Percentiles rank a stretch among this genome's conserved stretches.
These are phyloP conservation scores for Centropus bengalensis DNA, from an alignment of 2,113 vertebrate genomes.

Conservation along the genomic window DNA sequence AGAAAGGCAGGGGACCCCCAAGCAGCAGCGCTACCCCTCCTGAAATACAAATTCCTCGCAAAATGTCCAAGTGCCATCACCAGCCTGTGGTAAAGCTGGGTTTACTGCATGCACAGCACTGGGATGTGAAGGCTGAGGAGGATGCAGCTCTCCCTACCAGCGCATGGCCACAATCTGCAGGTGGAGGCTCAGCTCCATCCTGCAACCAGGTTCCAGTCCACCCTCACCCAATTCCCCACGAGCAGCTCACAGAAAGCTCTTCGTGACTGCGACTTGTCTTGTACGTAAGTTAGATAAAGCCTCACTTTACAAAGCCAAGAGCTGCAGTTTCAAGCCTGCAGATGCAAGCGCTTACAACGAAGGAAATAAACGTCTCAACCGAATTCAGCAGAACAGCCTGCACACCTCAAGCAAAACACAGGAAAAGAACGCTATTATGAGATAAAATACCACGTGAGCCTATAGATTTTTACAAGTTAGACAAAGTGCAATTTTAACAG, in stretches of 20 bases:
- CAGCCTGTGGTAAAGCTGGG: neutral
- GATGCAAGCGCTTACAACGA: neutral
- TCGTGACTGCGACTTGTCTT: neutral
- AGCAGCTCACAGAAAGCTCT: neutral
- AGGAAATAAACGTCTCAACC: neutral
- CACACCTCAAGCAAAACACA: neutral
- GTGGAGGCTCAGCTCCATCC: neutral
- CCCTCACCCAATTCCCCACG: neutral
- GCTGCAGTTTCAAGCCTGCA: neutral
- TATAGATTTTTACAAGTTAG: neutral
- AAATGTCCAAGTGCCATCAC: neutral
- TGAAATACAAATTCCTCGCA: neutral
- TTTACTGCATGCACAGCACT: neutral
- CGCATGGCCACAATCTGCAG: accelerated
- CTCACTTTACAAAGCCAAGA: neutral
- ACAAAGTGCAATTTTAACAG: neutral
- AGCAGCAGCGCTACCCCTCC: neutral
- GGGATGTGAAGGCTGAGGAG: neutral
- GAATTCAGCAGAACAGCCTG: neutral
- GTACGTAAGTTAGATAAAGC: neutral
- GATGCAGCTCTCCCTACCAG: accelerated
- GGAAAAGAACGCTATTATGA: neutral
- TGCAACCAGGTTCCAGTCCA: accelerated
- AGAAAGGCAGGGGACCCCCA: neutral
- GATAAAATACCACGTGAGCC: neutral